phyloP scores from a whole-genome alignment of 2,888 invertebrate species.

The Scaptomyza polygonia region DNA sequence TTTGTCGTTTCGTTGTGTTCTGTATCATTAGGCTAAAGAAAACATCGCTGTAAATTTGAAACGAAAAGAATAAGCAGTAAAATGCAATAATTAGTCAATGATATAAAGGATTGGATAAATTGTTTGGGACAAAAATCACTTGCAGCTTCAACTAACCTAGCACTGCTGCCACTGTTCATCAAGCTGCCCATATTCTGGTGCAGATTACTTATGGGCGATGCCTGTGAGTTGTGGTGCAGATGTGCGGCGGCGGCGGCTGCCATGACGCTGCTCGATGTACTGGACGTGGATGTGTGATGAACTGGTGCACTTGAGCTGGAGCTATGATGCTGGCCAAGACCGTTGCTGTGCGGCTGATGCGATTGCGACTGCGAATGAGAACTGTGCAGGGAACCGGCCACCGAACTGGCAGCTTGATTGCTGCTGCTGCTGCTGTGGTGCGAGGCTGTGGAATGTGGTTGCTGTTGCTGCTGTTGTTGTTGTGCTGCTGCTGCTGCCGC shows the following conservation, averaged over 20 bases:
- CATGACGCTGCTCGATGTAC: constrained; percentile 77
- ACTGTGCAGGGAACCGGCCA: constrained; percentile 48
- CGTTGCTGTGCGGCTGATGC: constrained; percentile 71
- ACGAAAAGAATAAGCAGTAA: not conserved
- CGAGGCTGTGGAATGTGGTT: constrained; percentile 48
- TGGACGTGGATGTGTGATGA: constrained; percentile 70
- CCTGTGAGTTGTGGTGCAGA: constrained; percentile 82
- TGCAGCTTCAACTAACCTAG: constrained; percentile 75
- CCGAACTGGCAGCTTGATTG: constrained; percentile 41
- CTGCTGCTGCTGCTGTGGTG: constrained; percentile 55
- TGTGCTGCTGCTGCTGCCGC: constrained; percentile 56
- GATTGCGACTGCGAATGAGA: constrained; percentile 54
- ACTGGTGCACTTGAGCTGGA: constrained; percentile 58
- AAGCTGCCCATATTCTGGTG: constrained; percentile 84
- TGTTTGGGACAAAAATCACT: too few relatives aligned
- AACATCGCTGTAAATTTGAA: constrained; percentile 77
- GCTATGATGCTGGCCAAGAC: constrained; percentile 64
- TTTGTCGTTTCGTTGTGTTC: constrained; percentile 85
- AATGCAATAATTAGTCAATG: too few relatives aligned
- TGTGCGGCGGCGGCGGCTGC: constrained; percentile 82
- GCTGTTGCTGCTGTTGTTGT: constrained; percentile 54
- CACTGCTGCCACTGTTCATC: constrained; percentile 84
- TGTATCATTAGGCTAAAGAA: constrained; percentile 85
- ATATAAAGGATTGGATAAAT: too few relatives aligned
- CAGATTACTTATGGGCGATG: constrained; percentile 84